A percentile compares a stretch with the other conserved stretches of the same genome.
Evolutionary conservation across 2,888 invertebrate genomes (phyloP).

Genomic region (Beris chalybata): DNA sequence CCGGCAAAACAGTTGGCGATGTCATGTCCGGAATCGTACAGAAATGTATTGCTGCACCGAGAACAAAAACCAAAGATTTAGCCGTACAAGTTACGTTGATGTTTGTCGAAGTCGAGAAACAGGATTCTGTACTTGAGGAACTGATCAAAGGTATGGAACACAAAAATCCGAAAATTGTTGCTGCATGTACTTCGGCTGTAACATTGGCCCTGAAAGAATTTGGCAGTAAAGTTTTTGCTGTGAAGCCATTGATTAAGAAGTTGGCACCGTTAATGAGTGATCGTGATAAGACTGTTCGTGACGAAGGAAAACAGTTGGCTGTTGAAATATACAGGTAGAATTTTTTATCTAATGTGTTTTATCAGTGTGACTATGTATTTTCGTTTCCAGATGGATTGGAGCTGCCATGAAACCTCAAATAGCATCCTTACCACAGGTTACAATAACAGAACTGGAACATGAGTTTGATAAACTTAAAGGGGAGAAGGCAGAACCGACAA

Average conservation of each 20-base stretch:
- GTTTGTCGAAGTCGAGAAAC: conserved; percentile 96
- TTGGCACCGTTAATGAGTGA: conserved; percentile 83
- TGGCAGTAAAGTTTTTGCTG: conserved; percentile 85
- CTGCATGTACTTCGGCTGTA: conserved; percentile 77
- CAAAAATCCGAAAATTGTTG: conserved; percentile 94
- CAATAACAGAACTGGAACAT: conserved; percentile 83
- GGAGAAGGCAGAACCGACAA: conserved; percentile 52
- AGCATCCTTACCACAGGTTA: conserved; percentile 82
- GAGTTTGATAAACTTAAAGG: conserved; percentile 76
- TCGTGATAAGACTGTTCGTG: conserved; percentile 87
- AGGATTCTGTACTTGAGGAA: conserved; percentile 86
- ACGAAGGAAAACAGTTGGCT: conserved; percentile 88
- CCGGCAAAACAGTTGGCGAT: conserved; percentile 86
- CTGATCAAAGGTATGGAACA: conserved; percentile 90
- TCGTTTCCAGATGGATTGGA: conserved; percentile 73
- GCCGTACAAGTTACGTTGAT: conserved; percentile 86
- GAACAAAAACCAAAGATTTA: conserved; percentile 87
- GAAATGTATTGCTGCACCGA: conserved; percentile 92
- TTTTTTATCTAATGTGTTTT: conserved; percentile 22
- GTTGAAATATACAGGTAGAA: conserved; percentile 83
- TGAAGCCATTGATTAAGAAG: conserved; percentile 89
- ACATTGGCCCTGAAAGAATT: conserved; percentile 83
- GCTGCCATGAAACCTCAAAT: conserved; percentile 82
- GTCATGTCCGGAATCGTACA: conserved; percentile 85
- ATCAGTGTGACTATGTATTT: background rate